phyloP scores from a whole-genome alignment of 2,113 vertebrate species.

The Oryzias curvinotus region DNA sequence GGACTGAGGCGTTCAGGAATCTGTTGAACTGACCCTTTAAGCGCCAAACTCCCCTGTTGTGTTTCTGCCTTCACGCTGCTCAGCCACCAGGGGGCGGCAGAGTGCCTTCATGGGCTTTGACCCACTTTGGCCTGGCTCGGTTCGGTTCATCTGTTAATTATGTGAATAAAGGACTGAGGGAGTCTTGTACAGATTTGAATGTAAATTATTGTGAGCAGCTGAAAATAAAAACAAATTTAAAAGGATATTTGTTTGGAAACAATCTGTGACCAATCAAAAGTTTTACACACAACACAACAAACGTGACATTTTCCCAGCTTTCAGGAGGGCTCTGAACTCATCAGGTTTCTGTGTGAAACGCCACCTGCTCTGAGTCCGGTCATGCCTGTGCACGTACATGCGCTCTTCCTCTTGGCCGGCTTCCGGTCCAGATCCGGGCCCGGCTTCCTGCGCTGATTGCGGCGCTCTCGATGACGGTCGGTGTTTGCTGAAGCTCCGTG shows the following conservation, averaged over 20 bases:
- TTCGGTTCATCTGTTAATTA: neutral
- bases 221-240: conserved; percentile 11
- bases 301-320: too few species aligned
- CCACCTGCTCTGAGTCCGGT: neutral
- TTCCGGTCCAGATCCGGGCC: conserved; percentile 28
- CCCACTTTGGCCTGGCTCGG: neutral
- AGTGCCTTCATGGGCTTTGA: conserved; percentile 10
- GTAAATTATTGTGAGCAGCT: conserved; percentile 33
- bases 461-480: conserved; percentile 23
- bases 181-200: conserved; percentile 35
- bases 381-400: neutral
- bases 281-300: too few species aligned
- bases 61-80: neutral
- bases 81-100: conserved; percentile 44
- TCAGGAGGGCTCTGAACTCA: neutral
- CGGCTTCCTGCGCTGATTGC: conserved; percentile 49
- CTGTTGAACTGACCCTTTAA: neutral
- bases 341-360: neutral
- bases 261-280: too few species aligned
- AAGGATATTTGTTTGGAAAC: too few species aligned
- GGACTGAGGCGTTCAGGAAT: too few species aligned
- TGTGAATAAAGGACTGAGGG: neutral
- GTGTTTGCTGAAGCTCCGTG: conserved; percentile 12
- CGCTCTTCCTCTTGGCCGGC: conserved; percentile 1
- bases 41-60: neutral